phyloP scores from a whole-genome alignment of 2,113 vertebrate species.

The Copsychus sechellarum region DNA sequence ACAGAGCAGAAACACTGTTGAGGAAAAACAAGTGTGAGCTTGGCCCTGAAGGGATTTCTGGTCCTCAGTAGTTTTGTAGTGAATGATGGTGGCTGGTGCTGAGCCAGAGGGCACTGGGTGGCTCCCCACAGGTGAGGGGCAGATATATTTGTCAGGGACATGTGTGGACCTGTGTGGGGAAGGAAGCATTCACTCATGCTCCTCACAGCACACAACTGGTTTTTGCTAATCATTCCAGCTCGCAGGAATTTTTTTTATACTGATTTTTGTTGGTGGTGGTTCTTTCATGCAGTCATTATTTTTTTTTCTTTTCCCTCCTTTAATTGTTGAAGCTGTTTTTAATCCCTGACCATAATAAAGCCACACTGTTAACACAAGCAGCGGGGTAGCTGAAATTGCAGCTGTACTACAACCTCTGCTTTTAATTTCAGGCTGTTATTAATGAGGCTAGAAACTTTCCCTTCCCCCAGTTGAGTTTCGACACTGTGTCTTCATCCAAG shows the following conservation, averaged over 20 bases:
- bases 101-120: neutral
- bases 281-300: neutral
- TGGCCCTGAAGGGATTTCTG: neutral
- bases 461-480: neutral
- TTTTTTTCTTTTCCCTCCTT: neutral
- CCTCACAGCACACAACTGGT: neutral
- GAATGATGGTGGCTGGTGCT: neutral
- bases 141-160: neutral
- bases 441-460: constrained; percentile 30
- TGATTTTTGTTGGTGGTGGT: constrained; percentile 8
- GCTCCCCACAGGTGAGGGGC: neutral
- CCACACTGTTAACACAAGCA: constrained; percentile 63
- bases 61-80: neutral
- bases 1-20: neutral
- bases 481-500: neutral
- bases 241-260: constrained; percentile 22
- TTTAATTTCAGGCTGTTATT: constrained; percentile 59
- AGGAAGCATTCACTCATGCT: constrained; percentile 12
- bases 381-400: constrained; percentile 23
- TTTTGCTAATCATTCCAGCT: constrained; percentile 42
- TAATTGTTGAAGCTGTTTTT: constrained; percentile 55
- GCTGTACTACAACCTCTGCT: constrained; percentile 53
- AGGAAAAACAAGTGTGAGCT: neutral
- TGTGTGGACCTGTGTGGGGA: neutral
- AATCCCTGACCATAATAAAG: constrained; percentile 64